Evolutionary conservation across 2,888 invertebrate genomes (phyloP), one percentile per base, ranked within the genome.

Genomic region (Macrosoma leucophasiata): DNA sequence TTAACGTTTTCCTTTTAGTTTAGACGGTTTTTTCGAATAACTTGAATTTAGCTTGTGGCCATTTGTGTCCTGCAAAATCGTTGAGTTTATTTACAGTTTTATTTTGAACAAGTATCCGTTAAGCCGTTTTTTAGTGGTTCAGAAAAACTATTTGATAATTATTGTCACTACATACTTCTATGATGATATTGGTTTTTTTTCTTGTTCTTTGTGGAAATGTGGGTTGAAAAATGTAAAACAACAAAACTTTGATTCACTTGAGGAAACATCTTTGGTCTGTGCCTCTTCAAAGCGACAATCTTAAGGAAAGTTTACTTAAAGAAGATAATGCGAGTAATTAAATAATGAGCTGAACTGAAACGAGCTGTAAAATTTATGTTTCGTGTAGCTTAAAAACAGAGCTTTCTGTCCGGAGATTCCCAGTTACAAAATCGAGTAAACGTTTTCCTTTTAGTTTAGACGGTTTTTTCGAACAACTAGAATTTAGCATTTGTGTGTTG

Each of bases 301-400:
- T n/a, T n/a, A n/a, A n/a, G n/a, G n/a, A n/a, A n/a, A n/a, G n/a
- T n/a, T n/a, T n/a, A n/a, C 17, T 13, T 15, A 48, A 50, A 58
- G 53, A 56, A 63, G 65, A 70, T 72, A 77, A 67, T 61, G 48
- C 58, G 59, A 58, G 60, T 76, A 76, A 78, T 77, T 65, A 77
- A 77, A 76, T 78, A 79, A 78, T 79, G 73, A 78, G 74, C 66
- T 70, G 63, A 78, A 72, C 72, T 77, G 71, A 68, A 79, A 75
- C 74, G 69, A 77, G 74, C 79, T 75, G 72, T 69, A 62, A 74
- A 81, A 78, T 77, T 69, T 77, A 77, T 76, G 74, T 79, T 78
- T 78, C 68, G 70, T 72, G 58, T 69, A 70, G 72, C 73, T 79
- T 77, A n/a, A 72, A 76, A 78, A 78, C 76, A 74, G n/a, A n/a